Evolutionary conservation across 1,140 invertebrate species (phyloP).

Genomic region (Lasioglossum albipes): DNA sequence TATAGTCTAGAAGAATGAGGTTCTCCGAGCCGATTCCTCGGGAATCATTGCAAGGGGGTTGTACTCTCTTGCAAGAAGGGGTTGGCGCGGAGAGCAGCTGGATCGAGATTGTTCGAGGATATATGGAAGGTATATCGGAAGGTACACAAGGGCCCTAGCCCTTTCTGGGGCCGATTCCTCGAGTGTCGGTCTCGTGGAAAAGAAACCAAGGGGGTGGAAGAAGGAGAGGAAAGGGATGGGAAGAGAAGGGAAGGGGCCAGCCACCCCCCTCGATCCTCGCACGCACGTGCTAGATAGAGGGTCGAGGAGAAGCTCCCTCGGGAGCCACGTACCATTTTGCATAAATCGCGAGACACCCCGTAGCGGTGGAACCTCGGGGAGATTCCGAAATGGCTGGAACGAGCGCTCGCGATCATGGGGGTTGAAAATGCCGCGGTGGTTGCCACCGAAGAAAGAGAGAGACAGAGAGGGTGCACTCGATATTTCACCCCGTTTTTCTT

Average conservation of each 20-base stretch:
- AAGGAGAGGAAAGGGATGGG: not conserved
- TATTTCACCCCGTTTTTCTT: constrained; percentile 52
- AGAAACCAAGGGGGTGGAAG: constrained; percentile 42
- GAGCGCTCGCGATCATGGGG: constrained; percentile 51
- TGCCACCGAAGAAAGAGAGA: too few species aligned
- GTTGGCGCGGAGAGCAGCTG: constrained; percentile 30
- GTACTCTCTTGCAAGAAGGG: not conserved
- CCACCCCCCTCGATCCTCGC: constrained; percentile 29
- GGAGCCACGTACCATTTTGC: constrained; percentile 79
- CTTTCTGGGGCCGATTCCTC: constrained; percentile 40
- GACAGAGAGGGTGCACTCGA: constrained; percentile 23
- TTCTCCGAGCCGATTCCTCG: too few species aligned
- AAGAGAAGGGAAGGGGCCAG: too few species aligned
- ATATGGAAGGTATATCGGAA: constrained; percentile 16
- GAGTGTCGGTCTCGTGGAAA: constrained; percentile 27
- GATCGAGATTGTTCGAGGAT: constrained; percentile 41
- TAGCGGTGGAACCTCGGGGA: constrained; percentile 64
- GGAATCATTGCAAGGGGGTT: too few species aligned
- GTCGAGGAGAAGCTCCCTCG: constrained; percentile 72
- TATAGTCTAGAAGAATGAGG: too few species aligned
- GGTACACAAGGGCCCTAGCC: constrained; percentile 44
- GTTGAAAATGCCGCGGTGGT: constrained; percentile 43
- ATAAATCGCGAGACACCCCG: constrained; percentile 80
- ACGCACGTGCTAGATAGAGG: constrained; percentile 76
- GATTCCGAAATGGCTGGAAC: constrained; percentile 70